Evolutionary conservation across 2,797 vertebrate species (phyloP).

Genomic region (Oophaga sylvatica): DNA sequence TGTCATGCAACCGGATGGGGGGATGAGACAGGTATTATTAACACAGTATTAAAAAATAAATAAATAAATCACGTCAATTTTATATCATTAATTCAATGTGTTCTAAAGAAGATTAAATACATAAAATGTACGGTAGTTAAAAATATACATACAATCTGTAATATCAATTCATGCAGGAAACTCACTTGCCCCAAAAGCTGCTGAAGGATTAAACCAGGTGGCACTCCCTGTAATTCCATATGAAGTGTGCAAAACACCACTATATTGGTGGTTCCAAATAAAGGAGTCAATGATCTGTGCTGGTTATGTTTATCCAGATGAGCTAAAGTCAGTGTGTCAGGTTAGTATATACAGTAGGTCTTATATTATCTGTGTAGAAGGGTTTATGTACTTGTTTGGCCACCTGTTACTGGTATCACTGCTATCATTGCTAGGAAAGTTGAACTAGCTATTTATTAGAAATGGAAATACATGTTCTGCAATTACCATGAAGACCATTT

Average conservation of each 20-base stretch:
- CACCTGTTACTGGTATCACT: background rate
- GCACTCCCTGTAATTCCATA: conserved; percentile 76
- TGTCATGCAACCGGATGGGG: conserved; percentile 81
- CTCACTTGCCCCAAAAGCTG: conserved; percentile 71
- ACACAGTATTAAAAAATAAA: background rate
- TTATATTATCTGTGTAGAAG: background rate
- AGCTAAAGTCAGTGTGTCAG: conserved; percentile 81
- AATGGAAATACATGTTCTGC: background rate
- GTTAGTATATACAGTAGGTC: conserved; percentile 62
- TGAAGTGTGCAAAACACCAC: conserved; percentile 76
- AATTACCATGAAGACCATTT: background rate
- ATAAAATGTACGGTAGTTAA: background rate
- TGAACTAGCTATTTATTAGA: background rate
- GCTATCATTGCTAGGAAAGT: background rate
- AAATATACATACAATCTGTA: background rate
- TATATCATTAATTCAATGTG: too few species aligned
- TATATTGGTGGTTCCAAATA: conserved; percentile 84
- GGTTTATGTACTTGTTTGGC: background rate
- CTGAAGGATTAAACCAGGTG: conserved; percentile 79
- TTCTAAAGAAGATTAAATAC: background rate
- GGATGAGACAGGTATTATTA: conserved; percentile 75
- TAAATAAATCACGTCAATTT: background rate
- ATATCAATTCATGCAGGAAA: conserved; percentile 66
- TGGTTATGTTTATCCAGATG: conserved; percentile 77
- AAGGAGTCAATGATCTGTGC: conserved; percentile 82